Evolutionary conservation across 2,113 vertebrate genomes (phyloP).

Genomic region (Mormoops blainvillei): DNA sequence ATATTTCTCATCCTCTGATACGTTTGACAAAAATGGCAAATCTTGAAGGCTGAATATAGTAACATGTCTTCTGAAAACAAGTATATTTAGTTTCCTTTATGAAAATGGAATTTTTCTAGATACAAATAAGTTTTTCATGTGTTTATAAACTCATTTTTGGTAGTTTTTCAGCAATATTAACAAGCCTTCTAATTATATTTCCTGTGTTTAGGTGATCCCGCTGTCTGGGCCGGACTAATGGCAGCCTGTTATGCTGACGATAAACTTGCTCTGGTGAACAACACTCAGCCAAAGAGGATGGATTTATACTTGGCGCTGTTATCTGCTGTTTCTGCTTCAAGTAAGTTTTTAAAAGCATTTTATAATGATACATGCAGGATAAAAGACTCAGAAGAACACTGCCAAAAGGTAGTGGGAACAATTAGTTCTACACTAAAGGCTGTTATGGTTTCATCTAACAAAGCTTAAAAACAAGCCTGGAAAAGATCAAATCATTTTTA

Average conservation of each 20-base stretch:
- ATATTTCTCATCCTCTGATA: background rate
- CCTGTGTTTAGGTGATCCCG: slow-evolving; percentile 87
- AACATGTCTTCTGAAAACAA: background rate
- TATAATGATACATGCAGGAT: background rate
- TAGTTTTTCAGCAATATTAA: background rate
- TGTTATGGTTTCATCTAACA: background rate
- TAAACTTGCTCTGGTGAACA: slow-evolving; percentile 81
- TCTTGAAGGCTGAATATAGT: background rate
- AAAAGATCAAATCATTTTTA: background rate
- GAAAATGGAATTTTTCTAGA: background rate
- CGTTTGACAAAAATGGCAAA: background rate
- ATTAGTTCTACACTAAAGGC: background rate
- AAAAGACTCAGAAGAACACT: background rate
- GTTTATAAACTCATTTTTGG: background rate
- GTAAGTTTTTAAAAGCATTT: slow-evolving; percentile 74
- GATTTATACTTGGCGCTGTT: slow-evolving; percentile 83
- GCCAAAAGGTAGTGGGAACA: background rate
- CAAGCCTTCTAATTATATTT: background rate
- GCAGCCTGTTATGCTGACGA: slow-evolving; percentile 92
- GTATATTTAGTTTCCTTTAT: background rate
- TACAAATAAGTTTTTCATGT: background rate
- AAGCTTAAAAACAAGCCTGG: background rate
- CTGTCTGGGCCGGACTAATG: slow-evolving; percentile 92
- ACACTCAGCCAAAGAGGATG: slow-evolving; percentile 75
- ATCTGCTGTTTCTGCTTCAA: slow-evolving; percentile 89